Base-by-base conservation (phyloP, 2,888 invertebrate species). In the Crocallis elinguaria region DNA sequence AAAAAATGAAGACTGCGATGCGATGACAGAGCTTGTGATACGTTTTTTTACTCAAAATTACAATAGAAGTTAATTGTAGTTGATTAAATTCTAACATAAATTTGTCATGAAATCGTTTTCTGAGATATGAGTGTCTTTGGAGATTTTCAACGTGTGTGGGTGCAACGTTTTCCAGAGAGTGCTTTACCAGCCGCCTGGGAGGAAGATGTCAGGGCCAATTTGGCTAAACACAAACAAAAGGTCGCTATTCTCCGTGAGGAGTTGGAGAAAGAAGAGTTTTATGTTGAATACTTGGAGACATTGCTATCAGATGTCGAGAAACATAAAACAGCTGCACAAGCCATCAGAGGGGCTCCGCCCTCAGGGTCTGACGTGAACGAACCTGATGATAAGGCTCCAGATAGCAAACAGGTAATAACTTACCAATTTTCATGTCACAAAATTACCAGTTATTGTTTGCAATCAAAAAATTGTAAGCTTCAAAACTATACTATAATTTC, bases 101-200 rank as follows among this genome's bases (percentile, higher is more conserved):
- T 83, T 86, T 84, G 91, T 74, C 91, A 91, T 91, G 91, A 89
- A 84, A 89, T 85, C 89, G 88, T 86, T 90, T 86, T 87, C 82
- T 86, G 79, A 88, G 91, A 91, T 89, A 95, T 95, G 97, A 97
- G 96, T 93, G 96, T 97, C 81, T 97, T 96, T 86, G 95, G 95
- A 82, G 97, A 97, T 93, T 97, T 97, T 90, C 96, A 96, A 92
- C 95, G 96, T 85, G 95, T 97, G 88, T 97, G 97, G 97, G 94
- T 95, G 91, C 95, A 97, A 93, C 93, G 97, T 79, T 97, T 97
- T 93, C 97, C 97, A 69, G 96, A 96, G 80, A 96, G 96, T 92
- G 95, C 96, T 70, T 92, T 97, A 73, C 97, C 97, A 83, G 96
- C 96, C 82, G 97, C 97, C 82, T 97, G 97, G 97, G 97, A 97